Base-by-base conservation (phyloP, 2,888 invertebrate genomes). In the Brenthis hecate region DNA sequence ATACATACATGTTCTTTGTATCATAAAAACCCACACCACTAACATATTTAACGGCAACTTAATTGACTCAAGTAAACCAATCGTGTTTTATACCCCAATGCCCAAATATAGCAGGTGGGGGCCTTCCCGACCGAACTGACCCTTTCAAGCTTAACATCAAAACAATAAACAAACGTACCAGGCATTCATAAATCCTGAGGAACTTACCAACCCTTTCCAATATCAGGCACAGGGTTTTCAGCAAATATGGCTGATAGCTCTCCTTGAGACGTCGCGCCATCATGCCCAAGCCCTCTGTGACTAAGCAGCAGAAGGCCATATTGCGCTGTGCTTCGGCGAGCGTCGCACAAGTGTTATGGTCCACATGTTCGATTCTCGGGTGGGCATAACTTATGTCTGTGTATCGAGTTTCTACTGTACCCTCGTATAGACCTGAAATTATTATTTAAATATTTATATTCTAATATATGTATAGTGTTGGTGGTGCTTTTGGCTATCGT, bases 281-380 rank as follows among this genome's bases (percentile, higher is more conserved):
- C 76, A 93, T 85, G 0, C 95, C 96, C 19, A 97, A 84, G 1
- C 96, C 96, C 82, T 97, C 96, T 0, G 95, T 87, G 71, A 96
- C 87, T 6, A 96, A 81, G 78, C 96, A 96, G 56, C 94, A 91
- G 75, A 95, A 94, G 50, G 95, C 80, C 67, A 96, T 91, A 86
- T 96, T 96, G 63, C 91, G 91, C 78, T 95, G 95, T 2, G 95
- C 95, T 68, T 88, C 85, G 3, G 81, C 82, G 2, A 88, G 74
- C 0, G 87, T 77, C 32, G 78, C 74, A 86, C 82, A n/a, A 63
- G 71, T 23, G 65, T n/a, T 72, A 19, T 43, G 74, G 67, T 13
- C 69, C 55, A 53, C 50, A 13, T 69, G 32, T 16, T 55, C 62
- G 13, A 60, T 19, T 6, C 72, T 70, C 14, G 78, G 13, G 77